phyloP scores from a whole-genome alignment of 2,113 vertebrate genomes.

The Sialia sialis region DNA sequence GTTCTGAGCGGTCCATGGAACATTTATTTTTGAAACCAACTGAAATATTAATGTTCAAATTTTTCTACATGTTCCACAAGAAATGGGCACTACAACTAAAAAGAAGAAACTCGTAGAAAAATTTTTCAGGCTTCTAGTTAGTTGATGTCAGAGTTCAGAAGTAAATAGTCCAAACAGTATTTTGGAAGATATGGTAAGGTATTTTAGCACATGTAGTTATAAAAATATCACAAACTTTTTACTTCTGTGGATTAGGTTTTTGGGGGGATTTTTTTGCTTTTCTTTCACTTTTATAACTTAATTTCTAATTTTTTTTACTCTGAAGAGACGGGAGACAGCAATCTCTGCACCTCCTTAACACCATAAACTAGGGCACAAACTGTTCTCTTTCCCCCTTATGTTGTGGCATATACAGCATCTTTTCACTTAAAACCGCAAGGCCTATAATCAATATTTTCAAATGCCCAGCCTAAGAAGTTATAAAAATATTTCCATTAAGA shows the following conservation, averaged over 20 bases:
- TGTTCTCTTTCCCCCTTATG: neutral
- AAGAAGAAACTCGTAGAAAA: neutral
- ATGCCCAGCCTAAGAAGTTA: neutral
- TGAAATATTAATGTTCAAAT: neutral
- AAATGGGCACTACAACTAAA: neutral
- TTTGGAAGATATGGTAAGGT: neutral
- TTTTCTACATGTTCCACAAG: neutral
- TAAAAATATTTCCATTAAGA: slow-evolving; percentile 42
- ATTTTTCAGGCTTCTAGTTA: neutral
- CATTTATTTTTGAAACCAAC: neutral
- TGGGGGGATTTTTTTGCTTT: neutral
- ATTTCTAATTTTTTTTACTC: neutral
- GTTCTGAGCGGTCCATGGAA: neutral
- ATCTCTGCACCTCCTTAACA: neutral
- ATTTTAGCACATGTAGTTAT: neutral
- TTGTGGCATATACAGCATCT: neutral
- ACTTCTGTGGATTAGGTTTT: neutral
- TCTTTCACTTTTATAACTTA: neutral
- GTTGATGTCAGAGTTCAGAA: neutral
- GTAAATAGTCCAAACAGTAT: neutral
- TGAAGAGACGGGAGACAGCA: neutral
- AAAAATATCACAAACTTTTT: neutral
- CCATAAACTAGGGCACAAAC: neutral
- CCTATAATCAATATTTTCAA: slow-evolving; percentile 29
- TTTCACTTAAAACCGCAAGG: neutral